Evolutionary conservation across 2,113 vertebrate species (phyloP).

Genomic region (Brachypodius melanocephalos): DNA sequence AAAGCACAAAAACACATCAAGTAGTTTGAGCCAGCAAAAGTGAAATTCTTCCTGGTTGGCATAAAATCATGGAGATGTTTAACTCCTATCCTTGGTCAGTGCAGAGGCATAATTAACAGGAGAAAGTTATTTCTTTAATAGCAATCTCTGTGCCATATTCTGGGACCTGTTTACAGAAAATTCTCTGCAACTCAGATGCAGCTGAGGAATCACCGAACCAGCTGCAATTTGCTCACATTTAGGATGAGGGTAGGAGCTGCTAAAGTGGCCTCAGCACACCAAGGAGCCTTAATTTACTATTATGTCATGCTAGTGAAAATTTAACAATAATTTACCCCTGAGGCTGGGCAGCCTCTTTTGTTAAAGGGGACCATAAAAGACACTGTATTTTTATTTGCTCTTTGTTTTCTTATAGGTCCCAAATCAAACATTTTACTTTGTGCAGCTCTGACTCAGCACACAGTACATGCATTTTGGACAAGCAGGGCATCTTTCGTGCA

Average conservation of each 20-base stretch:
- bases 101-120: not conserved
- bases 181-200: not conserved
- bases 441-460: not conserved
- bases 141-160: not conserved
- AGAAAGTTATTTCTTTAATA: not conserved
- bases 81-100: not conserved
- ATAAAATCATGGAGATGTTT: not conserved
- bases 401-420: not conserved
- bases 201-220: not conserved
- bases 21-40: not conserved
- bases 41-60: slow-evolving; percentile 22
- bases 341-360: not conserved
- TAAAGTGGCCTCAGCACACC: not conserved
- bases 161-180: not conserved
- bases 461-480: not conserved
- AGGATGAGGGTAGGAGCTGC: not conserved
- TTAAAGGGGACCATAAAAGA: not conserved
- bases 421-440: not conserved
- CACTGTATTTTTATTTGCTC: not conserved
- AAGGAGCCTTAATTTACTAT: not conserved
- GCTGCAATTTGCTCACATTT: not conserved
- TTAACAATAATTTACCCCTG: not conserved
- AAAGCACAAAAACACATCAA: slow-evolving; percentile 14
- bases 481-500: not conserved
- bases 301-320: not conserved